Conservation (phyloP, 1,140 invertebrate species). For the Drosophila carrolli region DNA sequence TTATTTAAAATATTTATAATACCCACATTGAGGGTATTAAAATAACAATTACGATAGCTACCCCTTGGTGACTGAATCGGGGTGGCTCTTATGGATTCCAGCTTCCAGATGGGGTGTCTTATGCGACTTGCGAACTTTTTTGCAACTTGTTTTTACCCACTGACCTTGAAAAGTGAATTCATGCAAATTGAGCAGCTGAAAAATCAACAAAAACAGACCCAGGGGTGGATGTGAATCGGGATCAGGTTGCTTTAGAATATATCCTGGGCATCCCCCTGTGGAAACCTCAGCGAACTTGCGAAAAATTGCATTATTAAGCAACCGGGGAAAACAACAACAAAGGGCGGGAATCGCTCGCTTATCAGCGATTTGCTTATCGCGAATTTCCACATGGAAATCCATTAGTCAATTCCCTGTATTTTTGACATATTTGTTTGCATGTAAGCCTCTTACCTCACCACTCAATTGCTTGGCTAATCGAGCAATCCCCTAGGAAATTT, state of each 20-base stretch:
- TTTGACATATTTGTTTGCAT: slow-evolving; percentile 25
- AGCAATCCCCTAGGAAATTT: slow-evolving; percentile 58
- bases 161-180: slow-evolving; percentile 82
- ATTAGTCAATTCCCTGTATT: slow-evolving; percentile 52
- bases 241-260: slow-evolving; percentile 53
- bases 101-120: slow-evolving; percentile 26
- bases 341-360: slow-evolving; percentile 28
- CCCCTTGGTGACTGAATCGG: slow-evolving; percentile 42
- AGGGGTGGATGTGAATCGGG: slow-evolving; percentile 54
- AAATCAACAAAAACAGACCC: slow-evolving; percentile 31
- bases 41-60: slow-evolving; percentile 60
- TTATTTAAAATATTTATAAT: background rate
- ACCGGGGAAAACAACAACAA: slow-evolving; percentile 18
- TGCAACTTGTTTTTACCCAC: slow-evolving; percentile 82
- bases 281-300: slow-evolving; percentile 42
- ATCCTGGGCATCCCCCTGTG: slow-evolving; percentile 11
- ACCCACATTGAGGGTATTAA: slow-evolving; percentile 20
- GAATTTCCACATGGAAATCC: slow-evolving; percentile 48
- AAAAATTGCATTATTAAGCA: slow-evolving; percentile 49
- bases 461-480: slow-evolving; percentile 67
- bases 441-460: slow-evolving; percentile 44
- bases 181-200: slow-evolving; percentile 74
- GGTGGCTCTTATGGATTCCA: slow-evolving; percentile 46
- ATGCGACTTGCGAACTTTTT: slow-evolving; percentile 48
- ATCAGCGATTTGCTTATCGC: slow-evolving; percentile 60